Evolutionary conservation across 2,113 vertebrate species (phyloP).

Genomic region (Syrmaticus mikado): DNA sequence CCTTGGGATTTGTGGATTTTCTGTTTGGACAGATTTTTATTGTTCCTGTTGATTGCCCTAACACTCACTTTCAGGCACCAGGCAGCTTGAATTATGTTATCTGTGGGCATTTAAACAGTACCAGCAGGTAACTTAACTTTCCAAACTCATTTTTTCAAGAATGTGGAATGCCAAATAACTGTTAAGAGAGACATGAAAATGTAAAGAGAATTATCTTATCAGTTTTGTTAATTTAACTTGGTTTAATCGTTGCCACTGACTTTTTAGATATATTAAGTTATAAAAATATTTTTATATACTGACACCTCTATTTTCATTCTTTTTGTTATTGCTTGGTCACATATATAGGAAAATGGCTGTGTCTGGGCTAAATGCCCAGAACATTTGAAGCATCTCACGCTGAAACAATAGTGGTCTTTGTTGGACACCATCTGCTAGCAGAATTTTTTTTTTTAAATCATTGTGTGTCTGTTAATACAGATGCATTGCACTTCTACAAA

Average conservation of each 20-base stretch:
- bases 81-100: slow-evolving; percentile 57
- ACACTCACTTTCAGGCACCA: slow-evolving; percentile 55
- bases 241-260: slow-evolving; percentile 71
- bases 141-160: slow-evolving; percentile 41
- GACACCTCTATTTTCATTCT: slow-evolving; percentile 81
- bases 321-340: slow-evolving; percentile 76
- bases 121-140: slow-evolving; percentile 63
- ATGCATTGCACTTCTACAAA: slow-evolving; percentile 54
- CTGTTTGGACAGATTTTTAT: slow-evolving; percentile 66
- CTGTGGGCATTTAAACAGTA: slow-evolving; percentile 68
- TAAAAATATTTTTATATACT: slow-evolving; percentile 81
- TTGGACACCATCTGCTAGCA: slow-evolving; percentile 83
- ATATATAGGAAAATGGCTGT: slow-evolving; percentile 85
- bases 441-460: slow-evolving; percentile 29
- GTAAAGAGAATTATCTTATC: slow-evolving; percentile 51
- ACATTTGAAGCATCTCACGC: slow-evolving; percentile 79
- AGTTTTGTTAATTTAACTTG: slow-evolving; percentile 75
- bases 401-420: slow-evolving; percentile 87
- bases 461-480: slow-evolving; percentile 64
- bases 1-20: slow-evolving; percentile 63
- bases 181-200: slow-evolving; percentile 35
- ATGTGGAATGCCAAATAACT: slow-evolving; percentile 42
- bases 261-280: slow-evolving; percentile 77
- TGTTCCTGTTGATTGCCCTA: slow-evolving; percentile 66
- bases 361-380: slow-evolving; percentile 84